Evolutionary conservation across 2,797 vertebrate species (phyloP).

Genomic region (Anguilla megastoma): DNA sequence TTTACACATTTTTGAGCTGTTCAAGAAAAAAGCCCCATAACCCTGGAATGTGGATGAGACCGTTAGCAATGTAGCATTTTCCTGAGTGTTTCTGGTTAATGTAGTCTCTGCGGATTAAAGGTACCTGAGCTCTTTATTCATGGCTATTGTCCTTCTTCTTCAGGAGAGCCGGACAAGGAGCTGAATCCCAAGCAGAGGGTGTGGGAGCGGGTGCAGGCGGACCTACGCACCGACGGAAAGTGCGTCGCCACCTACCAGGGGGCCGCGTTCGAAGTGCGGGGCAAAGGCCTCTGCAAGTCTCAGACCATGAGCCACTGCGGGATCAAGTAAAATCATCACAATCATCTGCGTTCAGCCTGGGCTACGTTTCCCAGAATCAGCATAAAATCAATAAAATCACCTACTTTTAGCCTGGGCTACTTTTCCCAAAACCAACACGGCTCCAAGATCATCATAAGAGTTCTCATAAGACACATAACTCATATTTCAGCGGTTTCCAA

Average conservation of each 20-base stretch:
- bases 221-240: slow-evolving; percentile 78
- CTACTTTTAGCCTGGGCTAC: neutral
- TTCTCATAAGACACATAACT: too few relatives aligned
- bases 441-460: neutral
- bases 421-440: neutral
- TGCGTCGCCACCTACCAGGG: slow-evolving; percentile 89
- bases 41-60: neutral
- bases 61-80: neutral
- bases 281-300: slow-evolving; percentile 85
- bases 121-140: neutral
- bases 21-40: neutral
- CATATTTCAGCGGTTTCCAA: too few relatives aligned
- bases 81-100: slow-evolving; percentile 20
- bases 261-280: slow-evolving; percentile 85
- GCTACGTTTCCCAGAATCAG: neutral
- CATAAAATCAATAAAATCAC: slow-evolving; percentile 28
- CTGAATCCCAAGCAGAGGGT: slow-evolving; percentile 85
- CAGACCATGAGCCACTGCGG: slow-evolving; percentile 79
- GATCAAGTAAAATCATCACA: slow-evolving; percentile 75
- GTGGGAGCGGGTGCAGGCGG: slow-evolving; percentile 86
- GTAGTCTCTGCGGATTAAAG: neutral
- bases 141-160: neutral
- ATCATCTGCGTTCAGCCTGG: neutral
- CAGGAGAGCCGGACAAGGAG: slow-evolving; percentile 88
- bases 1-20: neutral